Percentiles rank a stretch among this genome's conserved stretches.
phyloP scores from a whole-genome alignment of 2,888 invertebrate genomes.

The Margaritifera margaritifera region DNA sequence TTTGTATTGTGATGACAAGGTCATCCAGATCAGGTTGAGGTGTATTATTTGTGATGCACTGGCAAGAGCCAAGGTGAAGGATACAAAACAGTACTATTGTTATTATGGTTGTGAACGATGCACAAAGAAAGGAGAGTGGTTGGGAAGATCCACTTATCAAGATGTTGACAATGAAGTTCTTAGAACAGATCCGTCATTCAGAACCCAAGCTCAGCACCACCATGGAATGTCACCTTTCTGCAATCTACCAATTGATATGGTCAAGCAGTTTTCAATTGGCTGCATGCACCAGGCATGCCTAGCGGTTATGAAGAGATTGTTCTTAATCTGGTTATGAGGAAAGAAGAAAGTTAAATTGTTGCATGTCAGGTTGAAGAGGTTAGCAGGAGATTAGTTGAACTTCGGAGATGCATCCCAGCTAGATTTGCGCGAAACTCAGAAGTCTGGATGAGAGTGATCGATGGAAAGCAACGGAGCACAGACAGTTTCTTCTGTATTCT shows the following conservation, averaged over 20 bases:
- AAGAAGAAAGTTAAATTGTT: constrained; percentile 14
- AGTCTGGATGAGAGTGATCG: constrained; percentile 35
- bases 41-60: constrained; percentile 15
- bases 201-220: constrained; percentile 30
- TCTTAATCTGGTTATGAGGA: constrained; percentile 49
- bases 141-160: neutral
- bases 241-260: constrained; percentile 39
- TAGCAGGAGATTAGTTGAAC: constrained; percentile 1
- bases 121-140: constrained; percentile 12
- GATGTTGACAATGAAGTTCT: too few species aligned
- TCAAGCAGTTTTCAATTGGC: constrained; percentile 53
- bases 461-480: constrained; percentile 63
- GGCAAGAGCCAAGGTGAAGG: constrained; percentile 1
- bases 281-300: constrained; percentile 63
- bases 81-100: constrained; percentile 11
- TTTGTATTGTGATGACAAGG: too few species aligned
- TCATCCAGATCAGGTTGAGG: neutral
- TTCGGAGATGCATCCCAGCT: constrained; percentile 10
- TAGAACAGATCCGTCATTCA: constrained; percentile 15
- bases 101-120: constrained; percentile 32
- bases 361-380: constrained; percentile 1
- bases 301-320: constrained; percentile 54
- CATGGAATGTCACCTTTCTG: constrained; percentile 26
- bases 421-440: constrained; percentile 57
- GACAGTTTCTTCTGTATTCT: too few species aligned